A percentile compares a stretch with the other conserved stretches of the same genome.
Conservation (phyloP, 2,113 vertebrate genomes). For the crab-eating macaque (Macaca fascicularis) region DNA sequence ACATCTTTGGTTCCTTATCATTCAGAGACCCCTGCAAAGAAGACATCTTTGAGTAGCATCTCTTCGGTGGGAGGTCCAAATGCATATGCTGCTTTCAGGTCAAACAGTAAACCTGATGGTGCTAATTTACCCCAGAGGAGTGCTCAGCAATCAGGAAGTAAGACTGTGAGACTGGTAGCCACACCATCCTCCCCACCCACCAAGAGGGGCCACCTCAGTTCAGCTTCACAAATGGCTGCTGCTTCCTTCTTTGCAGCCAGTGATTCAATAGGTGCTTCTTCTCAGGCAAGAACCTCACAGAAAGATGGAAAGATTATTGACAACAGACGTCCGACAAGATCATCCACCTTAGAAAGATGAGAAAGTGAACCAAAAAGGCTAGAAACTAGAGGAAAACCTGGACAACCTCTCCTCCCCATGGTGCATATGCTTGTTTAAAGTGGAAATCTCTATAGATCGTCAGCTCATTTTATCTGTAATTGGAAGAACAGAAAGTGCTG, state of each 20-base stretch:
- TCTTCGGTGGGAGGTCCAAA: not conserved
- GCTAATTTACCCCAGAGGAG: constrained; percentile 64
- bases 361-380: constrained; percentile 50
- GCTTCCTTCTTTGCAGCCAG: not conserved
- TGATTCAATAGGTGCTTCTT: constrained; percentile 55
- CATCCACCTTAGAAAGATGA: constrained; percentile 88
- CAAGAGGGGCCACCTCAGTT: constrained; percentile 52
- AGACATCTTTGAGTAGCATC: constrained; percentile 58
- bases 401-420: constrained; percentile 65
- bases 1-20: constrained; percentile 71
- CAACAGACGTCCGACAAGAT: constrained; percentile 75
- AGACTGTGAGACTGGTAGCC: constrained; percentile 66
- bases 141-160: constrained; percentile 47
- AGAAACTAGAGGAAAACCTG: constrained; percentile 45
- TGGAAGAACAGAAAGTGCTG: constrained; percentile 92
- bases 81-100: constrained; percentile 29
- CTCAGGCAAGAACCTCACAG: constrained; percentile 70
- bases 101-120: constrained; percentile 50
- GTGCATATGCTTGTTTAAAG: constrained; percentile 78
- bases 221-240: constrained; percentile 13
- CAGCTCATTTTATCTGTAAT: constrained; percentile 59
- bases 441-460: constrained; percentile 43
- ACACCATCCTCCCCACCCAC: constrained; percentile 43
- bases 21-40: constrained; percentile 56
- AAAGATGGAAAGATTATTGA: constrained; percentile 77